A percentile compares a stretch with the other conserved stretches of the same genome.
These are phyloP conservation scores for Euura lappo DNA, from an alignment of 1,140 invertebrate genomes.

Conservation along the genomic window DNA sequence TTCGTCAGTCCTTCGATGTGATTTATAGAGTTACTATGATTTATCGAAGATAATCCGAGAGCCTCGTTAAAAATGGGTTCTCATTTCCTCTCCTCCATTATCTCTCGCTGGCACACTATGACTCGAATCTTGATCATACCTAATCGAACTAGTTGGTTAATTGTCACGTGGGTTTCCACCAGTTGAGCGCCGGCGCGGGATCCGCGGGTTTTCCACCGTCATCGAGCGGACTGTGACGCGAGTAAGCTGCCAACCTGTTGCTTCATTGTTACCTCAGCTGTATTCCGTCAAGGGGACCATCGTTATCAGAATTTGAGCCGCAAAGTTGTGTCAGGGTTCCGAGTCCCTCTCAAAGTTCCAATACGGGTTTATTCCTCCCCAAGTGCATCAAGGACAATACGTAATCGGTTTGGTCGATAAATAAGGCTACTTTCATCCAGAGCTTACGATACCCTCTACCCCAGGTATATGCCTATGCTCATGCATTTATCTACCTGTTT, in stretches of 20 bases:
- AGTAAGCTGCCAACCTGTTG: constrained; percentile 8
- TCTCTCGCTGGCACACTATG: too few species aligned
- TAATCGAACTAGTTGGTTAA: background rate
- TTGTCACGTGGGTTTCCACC: background rate
- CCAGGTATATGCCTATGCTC: too few species aligned
- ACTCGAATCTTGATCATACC: too few species aligned
- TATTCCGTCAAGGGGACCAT: background rate
- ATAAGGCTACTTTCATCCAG: too few species aligned
- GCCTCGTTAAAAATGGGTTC: background rate
- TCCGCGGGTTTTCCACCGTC: background rate
- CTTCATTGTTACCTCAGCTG: background rate
- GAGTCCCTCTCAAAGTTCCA: too few species aligned
- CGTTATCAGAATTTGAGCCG: too few species aligned
- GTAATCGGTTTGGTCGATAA: too few species aligned
- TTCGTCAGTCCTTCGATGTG: background rate
- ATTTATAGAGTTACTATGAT: background rate
- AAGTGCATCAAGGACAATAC: too few species aligned
- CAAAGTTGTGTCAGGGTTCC: too few species aligned
- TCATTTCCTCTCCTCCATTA: background rate
- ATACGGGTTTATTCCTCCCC: too few species aligned
- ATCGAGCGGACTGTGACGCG: background rate
- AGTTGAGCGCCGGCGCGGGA: background rate
- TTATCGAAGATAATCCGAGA: background rate
- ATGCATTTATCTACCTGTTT: too few species aligned
- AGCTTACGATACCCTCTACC: too few species aligned